Conservation (phyloP, 2,888 invertebrate genomes). For the Drosophila barbarae region DNA sequence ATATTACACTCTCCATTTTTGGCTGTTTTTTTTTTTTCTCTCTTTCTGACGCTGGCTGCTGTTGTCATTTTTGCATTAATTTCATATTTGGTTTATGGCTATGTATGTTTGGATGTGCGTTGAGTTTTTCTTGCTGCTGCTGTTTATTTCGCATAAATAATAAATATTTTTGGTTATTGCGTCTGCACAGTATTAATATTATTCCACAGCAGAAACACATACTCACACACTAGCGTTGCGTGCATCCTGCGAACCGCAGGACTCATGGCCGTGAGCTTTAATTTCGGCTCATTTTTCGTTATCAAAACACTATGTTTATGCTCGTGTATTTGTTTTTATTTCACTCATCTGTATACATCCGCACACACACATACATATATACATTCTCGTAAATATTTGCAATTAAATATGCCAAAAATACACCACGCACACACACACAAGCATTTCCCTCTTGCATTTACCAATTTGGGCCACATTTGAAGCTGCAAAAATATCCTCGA, state of each 20-base stretch:
- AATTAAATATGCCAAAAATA: conserved; percentile 66
- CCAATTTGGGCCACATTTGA: conserved; percentile 33
- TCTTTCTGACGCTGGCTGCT: conserved; percentile 53
- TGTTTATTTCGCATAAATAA: conserved; percentile 75
- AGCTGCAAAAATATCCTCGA: conserved; percentile 15
- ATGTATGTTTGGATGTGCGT: conserved; percentile 25
- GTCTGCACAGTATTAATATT: conserved; percentile 73
- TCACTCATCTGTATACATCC: conserved; percentile 30
- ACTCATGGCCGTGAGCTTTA: conserved; percentile 64
- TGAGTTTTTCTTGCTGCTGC: conserved; percentile 55
- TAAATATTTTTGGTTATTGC: conserved; percentile 74
- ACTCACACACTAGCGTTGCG: conserved; percentile 13
- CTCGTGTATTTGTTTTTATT: conserved; percentile 53
- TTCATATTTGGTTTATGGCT: conserved; percentile 60
- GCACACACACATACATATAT: conserved; percentile 13
- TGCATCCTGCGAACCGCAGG: conserved; percentile 57
- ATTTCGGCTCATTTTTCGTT: conserved; percentile 72
- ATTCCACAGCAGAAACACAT: conserved; percentile 47
- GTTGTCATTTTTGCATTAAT: conserved; percentile 75
- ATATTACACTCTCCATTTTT: conserved; percentile 45
- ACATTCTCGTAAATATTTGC: conserved; percentile 59
- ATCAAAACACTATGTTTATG: conserved; percentile 65
- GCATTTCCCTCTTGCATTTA: conserved; percentile 13
- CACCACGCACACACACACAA: conserved; percentile 10
- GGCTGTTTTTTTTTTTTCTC: conserved; percentile 20